phyloP scores from a whole-genome alignment of 1,140 invertebrate genomes.

The Metaphire vulgaris region DNA sequence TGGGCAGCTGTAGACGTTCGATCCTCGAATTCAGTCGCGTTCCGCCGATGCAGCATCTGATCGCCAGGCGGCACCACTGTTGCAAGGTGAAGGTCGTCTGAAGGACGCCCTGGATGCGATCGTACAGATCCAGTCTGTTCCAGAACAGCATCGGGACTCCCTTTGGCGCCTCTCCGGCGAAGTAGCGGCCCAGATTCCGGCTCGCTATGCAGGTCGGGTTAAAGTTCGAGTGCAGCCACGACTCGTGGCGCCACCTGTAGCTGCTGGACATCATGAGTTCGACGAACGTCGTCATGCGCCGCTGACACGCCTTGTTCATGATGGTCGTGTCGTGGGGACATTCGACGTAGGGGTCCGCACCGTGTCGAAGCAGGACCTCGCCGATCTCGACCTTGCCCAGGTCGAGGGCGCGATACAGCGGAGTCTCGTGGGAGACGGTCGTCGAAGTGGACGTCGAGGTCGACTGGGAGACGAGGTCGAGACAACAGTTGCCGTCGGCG shows the following conservation, averaged over 20 bases:
- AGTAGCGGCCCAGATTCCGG: background rate
- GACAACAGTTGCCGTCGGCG: slow-evolving; percentile 48
- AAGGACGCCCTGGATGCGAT: background rate
- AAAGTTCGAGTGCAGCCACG: background rate
- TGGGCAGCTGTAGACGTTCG: background rate
- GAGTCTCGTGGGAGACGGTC: slow-evolving; percentile 54
- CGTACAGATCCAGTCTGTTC: background rate
- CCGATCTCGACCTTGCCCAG: slow-evolving; percentile 50
- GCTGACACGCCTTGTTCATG: slow-evolving; percentile 29
- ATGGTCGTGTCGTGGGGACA: slow-evolving; percentile 31
- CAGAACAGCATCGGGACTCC: background rate
- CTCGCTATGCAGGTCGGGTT: background rate
- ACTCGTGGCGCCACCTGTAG: background rate
- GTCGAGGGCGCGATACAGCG: slow-evolving; percentile 53
- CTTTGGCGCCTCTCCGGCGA: background rate
- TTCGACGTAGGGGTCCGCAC: slow-evolving; percentile 43
- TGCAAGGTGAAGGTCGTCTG: background rate
- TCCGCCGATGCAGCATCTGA: background rate
- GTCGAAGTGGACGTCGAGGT: slow-evolving; percentile 32
- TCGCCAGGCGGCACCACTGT: background rate
- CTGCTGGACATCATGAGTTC: background rate
- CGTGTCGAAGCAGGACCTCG: slow-evolving; percentile 52
- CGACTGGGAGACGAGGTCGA: slow-evolving; percentile 41
- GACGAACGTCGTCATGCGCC: slow-evolving; percentile 1
- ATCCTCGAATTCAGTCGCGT: background rate